Evolutionary conservation across 64 coral and sea anemone species (phyloP).

Genomic region (Platygyra sinensis): DNA sequence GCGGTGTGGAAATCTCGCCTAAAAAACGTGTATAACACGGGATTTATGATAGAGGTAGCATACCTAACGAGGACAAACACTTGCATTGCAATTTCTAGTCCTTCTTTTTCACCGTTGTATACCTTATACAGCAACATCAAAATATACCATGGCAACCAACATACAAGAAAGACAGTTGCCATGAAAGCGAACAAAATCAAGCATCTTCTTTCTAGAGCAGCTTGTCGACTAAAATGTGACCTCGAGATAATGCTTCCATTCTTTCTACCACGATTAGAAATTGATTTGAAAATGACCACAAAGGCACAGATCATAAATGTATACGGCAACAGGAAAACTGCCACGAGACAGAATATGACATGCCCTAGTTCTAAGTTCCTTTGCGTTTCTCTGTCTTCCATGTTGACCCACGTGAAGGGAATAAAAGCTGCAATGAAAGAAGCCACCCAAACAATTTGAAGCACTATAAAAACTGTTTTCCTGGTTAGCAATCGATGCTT

Average conservation of each 20-base stretch:
- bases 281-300: not conserved
- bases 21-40: slow-evolving; percentile 55
- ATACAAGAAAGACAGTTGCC: slow-evolving; percentile 12
- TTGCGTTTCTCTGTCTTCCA: not conserved
- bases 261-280: not conserved
- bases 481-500: not conserved
- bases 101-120: not conserved
- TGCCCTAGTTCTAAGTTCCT: not conserved
- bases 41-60: slow-evolving; percentile 49
- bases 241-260: not conserved
- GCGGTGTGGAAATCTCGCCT: slow-evolving; percentile 61
- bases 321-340: slow-evolving; percentile 1
- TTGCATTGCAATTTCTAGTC: not conserved
- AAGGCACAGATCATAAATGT: slow-evolving; percentile 22
- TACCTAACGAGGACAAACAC: slow-evolving; percentile 46
- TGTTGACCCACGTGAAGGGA: slow-evolving; percentile 14
- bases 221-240: not conserved
- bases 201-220: not conserved
- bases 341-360: not conserved
- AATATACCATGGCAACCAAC: slow-evolving; percentile 37
- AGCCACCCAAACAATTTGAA: not conserved
- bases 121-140: not conserved
- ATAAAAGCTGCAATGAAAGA: slow-evolving; percentile 5
- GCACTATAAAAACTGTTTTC: not conserved
- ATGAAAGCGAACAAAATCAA: slow-evolving; percentile 8